phyloP scores from a whole-genome alignment of 2,113 vertebrate genomes.

The Amphiprion percula region DNA sequence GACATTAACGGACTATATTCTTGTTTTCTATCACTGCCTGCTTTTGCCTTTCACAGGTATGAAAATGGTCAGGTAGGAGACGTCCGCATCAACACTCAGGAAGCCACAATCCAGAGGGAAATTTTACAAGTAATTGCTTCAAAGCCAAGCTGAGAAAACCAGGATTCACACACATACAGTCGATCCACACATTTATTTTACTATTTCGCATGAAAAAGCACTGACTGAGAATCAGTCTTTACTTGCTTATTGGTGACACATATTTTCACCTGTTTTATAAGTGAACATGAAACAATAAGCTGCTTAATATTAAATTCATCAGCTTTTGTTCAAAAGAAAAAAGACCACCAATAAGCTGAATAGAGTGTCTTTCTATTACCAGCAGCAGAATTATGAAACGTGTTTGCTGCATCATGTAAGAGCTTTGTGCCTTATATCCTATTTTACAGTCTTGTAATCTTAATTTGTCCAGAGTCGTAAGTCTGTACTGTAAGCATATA shows the following conservation, averaged over 20 bases:
- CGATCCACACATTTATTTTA: neutral
- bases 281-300: slow-evolving; percentile 1
- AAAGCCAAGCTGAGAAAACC: slow-evolving; percentile 71
- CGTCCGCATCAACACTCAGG: slow-evolving; percentile 96
- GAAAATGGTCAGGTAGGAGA: slow-evolving; percentile 97
- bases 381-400: neutral
- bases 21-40: neutral
- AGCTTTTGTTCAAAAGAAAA: slow-evolving; percentile 6
- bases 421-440: slow-evolving; percentile 34
- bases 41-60: slow-evolving; percentile 85
- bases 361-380: neutral
- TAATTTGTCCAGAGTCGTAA: neutral
- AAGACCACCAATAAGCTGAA: neutral
- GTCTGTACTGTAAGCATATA: neutral
- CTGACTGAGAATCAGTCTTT: neutral
- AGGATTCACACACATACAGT: neutral
- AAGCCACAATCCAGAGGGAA: slow-evolving; percentile 92
- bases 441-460: neutral
- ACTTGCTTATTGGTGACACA: neutral
- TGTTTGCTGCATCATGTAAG: neutral
- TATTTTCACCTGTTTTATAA: neutral
- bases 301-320: neutral
- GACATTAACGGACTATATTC: neutral
- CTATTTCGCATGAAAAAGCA: neutral
- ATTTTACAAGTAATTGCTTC: slow-evolving; percentile 94